Conservation (phyloP, 1,140 invertebrate genomes). For the Rhyzopertha dominica region DNA sequence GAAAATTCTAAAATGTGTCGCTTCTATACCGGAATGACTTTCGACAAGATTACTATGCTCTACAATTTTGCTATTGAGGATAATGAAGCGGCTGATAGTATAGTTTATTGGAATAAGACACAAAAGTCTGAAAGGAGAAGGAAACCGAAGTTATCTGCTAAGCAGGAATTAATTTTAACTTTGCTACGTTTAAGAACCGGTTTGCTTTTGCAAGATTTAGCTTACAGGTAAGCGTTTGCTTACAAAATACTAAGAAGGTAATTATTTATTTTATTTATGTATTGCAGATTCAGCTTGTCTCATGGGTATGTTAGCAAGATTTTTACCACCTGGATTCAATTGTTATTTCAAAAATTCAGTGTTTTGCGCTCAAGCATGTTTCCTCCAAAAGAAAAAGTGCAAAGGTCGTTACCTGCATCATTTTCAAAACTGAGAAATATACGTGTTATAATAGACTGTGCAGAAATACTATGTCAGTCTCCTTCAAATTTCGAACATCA, state of each 20-base stretch:
- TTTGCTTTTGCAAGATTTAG: conserved; percentile 13
- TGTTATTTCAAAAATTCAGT: conserved; percentile 19
- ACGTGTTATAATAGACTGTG: conserved; percentile 20
- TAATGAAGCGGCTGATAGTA: conserved; percentile 6
- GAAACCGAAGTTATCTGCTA: conserved; percentile 10
- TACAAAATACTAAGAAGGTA: no score
- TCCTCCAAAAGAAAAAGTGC: conserved; percentile 15
- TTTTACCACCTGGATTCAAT: conserved; percentile 16
- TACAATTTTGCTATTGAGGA: background rate
- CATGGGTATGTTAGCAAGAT: conserved; percentile 11
- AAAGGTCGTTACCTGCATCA: conserved; percentile 14
- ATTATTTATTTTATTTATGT: no score
- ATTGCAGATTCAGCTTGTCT: conserved; percentile 15
- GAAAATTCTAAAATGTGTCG: conserved; percentile 3
- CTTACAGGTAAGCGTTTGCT: no score
- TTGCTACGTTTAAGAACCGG: conserved; percentile 12
- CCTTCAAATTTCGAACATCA: conserved; percentile 26
- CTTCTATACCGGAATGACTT: conserved; percentile 13
- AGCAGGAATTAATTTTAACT: conserved; percentile 20
- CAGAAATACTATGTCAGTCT: conserved; percentile 21
- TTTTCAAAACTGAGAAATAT: conserved; percentile 23
- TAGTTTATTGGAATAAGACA: conserved; percentile 4
- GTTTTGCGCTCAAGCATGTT: conserved; percentile 19
- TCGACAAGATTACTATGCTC: conserved; percentile 3
- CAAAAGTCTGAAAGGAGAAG: background rate